Conservation (phyloP, 2,888 invertebrate species). For the Seladonia tumulorum region DNA sequence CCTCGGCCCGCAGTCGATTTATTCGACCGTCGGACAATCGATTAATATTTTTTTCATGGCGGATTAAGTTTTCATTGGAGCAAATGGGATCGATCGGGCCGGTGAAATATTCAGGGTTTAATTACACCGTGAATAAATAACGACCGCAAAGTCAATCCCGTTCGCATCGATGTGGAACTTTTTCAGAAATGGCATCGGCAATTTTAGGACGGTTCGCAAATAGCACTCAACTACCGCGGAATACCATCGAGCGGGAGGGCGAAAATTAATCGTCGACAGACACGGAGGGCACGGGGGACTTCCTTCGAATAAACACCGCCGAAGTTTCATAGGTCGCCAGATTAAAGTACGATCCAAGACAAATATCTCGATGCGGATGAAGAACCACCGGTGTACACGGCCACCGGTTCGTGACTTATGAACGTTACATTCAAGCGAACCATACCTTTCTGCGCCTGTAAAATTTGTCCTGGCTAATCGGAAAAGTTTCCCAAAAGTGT, state of each 20-base stretch:
- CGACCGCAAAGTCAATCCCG: neutral
- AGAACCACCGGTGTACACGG: neutral
- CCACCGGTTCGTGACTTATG: neutral
- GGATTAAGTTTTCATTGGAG: conserved; percentile 34
- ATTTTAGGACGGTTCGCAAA: neutral
- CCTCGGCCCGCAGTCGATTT: neutral
- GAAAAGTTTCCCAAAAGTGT: neutral
- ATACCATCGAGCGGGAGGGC: neutral
- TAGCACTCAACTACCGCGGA: neutral
- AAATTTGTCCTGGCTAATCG: neutral
- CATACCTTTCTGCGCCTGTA: neutral
- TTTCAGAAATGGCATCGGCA: conserved; percentile 1
- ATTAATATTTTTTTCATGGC: conserved; percentile 4
- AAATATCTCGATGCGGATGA: conserved; percentile 30
- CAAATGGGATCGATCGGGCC: neutral
- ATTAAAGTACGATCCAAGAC: conserved; percentile 35
- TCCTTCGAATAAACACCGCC: neutral
- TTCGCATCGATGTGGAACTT: neutral
- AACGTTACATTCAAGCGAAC: neutral
- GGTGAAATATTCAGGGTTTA: neutral
- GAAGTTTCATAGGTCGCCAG: conserved; percentile 20
- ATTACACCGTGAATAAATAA: conserved; percentile 2
- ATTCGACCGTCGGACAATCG: conserved; percentile 6
- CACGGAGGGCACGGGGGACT: neutral
- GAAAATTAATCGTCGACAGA: conserved; percentile 29